phyloP scores from a whole-genome alignment of 2,888 invertebrate species.

The Sarcophaga variegata region DNA sequence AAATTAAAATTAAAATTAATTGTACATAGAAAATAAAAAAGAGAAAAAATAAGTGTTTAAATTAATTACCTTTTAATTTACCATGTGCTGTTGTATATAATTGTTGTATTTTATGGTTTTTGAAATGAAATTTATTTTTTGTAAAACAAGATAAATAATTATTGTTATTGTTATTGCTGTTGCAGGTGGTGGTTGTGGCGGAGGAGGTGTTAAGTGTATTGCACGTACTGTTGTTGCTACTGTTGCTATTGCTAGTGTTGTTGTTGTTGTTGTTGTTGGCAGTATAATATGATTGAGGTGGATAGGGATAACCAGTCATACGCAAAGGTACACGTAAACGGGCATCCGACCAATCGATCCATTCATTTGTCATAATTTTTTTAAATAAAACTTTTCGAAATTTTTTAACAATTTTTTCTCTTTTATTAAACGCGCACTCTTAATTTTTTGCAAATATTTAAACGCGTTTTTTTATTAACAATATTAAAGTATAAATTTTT shows the following conservation, averaged over 20 bases:
- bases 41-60: constrained; percentile 6
- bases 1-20: neutral
- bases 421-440: neutral
- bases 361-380: constrained; percentile 80
- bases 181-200: constrained; percentile 40
- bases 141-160: constrained; percentile 65
- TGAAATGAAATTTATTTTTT: constrained; percentile 76
- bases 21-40: neutral
- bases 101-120: constrained; percentile 78
- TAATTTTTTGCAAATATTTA: constrained; percentile 14
- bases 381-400: neutral
- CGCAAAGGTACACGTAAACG: constrained; percentile 79
- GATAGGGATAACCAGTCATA: constrained; percentile 76
- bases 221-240: constrained; percentile 28
- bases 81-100: constrained; percentile 73
- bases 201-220: constrained; percentile 17
- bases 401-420: neutral
- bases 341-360: constrained; percentile 81
- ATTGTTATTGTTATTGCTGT: constrained; percentile 58
- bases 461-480: neutral
- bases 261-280: constrained; percentile 53
- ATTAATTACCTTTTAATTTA: constrained; percentile 76
- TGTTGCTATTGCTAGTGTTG: neutral
- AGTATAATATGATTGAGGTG: constrained; percentile 71
- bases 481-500: neutral